Base-by-base conservation (phyloP, 2,797 vertebrate species). In the Halcyon leucocephala region DNA sequence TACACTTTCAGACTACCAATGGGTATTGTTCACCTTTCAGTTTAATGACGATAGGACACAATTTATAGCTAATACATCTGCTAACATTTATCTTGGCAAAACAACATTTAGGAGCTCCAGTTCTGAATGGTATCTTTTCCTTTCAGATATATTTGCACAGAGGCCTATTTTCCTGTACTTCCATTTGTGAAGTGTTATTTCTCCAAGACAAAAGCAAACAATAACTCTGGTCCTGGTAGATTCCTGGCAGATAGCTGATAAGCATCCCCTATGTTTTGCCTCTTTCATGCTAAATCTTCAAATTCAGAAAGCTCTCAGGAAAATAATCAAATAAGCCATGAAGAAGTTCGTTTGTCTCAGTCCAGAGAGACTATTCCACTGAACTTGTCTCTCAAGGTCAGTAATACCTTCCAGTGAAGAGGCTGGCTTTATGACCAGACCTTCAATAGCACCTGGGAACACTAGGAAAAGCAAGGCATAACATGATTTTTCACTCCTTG, bases 61-160 rank as follows among this genome's bases (percentile, higher is more conserved):
- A 15, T 17, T 58, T 70, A 72, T 37, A 42, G 52, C 62, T 64
- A 80, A 72, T 25, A 9, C 33, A 65, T 17, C 70, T 89, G 49
- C 83, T 76, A 83, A 88, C 48, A 79, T 70, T 85, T 77, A 33
- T 39, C 81, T 92, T 44, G 33, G n/a, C 79, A 79, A 91, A 94
- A 77, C 28, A 94, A 90, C 39, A 62, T 19, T 51, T 61, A 84
- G 37, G 57, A 86, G 28, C 86, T 81, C 41, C 4, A 10, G 33
- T n/a, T 92, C 89, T 65, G 19, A 92, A 86, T 10, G 25, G 18
- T 20, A 65, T 20, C 42, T 41, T 60, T 90, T 79, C 60, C 89
- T 79, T 60, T 25, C 78, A 87, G 67, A 89, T 72, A 55, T 60
- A 80, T 37, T 90, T 92, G 57, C 72, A 74, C n/a, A 89, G 81